Conservation (phyloP, 1,140 invertebrate species). For the Aplysia californica region DNA sequence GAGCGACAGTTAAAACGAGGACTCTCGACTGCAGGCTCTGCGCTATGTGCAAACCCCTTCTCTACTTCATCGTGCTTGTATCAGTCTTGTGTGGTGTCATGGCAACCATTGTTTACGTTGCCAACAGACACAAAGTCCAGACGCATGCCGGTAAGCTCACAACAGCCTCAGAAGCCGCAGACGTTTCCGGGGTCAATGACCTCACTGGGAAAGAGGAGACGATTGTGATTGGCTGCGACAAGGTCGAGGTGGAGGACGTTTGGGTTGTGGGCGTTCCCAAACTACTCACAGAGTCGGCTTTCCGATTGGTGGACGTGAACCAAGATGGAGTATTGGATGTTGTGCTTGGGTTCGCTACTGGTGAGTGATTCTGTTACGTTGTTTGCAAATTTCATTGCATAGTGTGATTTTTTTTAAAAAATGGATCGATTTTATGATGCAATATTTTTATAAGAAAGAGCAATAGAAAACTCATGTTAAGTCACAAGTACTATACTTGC, state of each 20-base stretch:
- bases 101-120: slow-evolving; percentile 46
- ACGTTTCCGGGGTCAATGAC: not conserved
- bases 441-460: too few species aligned
- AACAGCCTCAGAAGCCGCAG: not conserved
- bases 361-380: too few species aligned
- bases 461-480: too few species aligned
- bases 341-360: slow-evolving; percentile 84
- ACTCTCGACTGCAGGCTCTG: slow-evolving; percentile 45
- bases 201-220: not conserved
- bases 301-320: slow-evolving; percentile 81
- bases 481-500: too few species aligned
- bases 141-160: not conserved
- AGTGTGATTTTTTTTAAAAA: too few species aligned
- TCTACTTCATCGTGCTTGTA: slow-evolving; percentile 50
- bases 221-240: slow-evolving; percentile 71
- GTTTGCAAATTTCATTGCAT: too few species aligned
- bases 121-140: slow-evolving; percentile 35
- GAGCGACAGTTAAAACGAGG: slow-evolving; percentile 45
- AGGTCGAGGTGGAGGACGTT: slow-evolving; percentile 76
- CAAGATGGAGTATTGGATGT: slow-evolving; percentile 80
- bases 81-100: slow-evolving; percentile 49
- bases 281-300: slow-evolving; percentile 80
- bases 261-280: slow-evolving; percentile 81
- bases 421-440: too few species aligned
- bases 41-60: slow-evolving; percentile 45